Conservation (phyloP, 2,797 vertebrate species). For the Thunnus albacares region DNA sequence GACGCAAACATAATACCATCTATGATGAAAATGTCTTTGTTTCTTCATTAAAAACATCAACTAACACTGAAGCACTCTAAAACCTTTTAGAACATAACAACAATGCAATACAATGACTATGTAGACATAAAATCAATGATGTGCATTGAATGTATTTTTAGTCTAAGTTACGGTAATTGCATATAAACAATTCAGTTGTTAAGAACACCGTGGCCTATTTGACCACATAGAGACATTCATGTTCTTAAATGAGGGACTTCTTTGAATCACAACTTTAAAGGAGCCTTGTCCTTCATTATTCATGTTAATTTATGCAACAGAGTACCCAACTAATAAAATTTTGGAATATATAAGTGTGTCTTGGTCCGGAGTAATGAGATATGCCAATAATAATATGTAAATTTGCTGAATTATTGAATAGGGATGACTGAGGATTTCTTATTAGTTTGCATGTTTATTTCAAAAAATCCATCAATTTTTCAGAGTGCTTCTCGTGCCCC, state of each 20-base stretch:
- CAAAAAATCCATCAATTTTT: constrained; percentile 78
- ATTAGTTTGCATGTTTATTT: constrained; percentile 84
- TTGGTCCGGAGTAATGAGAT: constrained; percentile 82
- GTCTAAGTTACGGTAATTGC: background rate
- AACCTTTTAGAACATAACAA: background rate
- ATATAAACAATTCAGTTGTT: constrained; percentile 31
- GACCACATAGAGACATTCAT: constrained; percentile 62
- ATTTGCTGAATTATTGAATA: constrained; percentile 87
- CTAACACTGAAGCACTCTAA: background rate
- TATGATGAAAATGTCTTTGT: background rate
- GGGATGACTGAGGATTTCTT: constrained; percentile 79
- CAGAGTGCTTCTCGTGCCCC: constrained; percentile 61
- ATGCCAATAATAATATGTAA: constrained; percentile 88
- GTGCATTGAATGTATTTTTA: constrained; percentile 3
- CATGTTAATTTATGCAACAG: constrained; percentile 85
- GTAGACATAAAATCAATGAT: background rate
- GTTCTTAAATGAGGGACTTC: constrained; percentile 62
- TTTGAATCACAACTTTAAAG: constrained; percentile 74
- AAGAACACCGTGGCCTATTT: constrained; percentile 34
- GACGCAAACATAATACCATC: background rate
- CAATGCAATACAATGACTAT: background rate
- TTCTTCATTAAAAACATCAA: background rate
- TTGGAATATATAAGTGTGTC: constrained; percentile 85
- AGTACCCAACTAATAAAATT: constrained; percentile 81
- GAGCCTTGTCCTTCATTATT: constrained; percentile 77